Base-by-base conservation (phyloP, 2,888 invertebrate species). In the Pilophorus perplexus region DNA sequence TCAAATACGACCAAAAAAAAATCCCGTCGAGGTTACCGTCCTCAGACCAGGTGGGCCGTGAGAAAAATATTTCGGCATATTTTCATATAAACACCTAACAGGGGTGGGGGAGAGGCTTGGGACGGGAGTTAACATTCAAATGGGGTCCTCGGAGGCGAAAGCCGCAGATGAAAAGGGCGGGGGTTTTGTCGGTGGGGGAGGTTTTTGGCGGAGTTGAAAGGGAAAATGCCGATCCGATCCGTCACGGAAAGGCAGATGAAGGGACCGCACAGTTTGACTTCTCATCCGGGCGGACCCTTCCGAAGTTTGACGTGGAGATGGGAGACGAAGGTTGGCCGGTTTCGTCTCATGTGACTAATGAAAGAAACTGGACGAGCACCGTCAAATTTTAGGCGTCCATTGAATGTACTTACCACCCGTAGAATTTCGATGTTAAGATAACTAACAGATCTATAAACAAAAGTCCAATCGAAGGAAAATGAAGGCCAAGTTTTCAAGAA, bases 31-130 rank as follows among this genome's bases (percentile, higher is more conserved):
- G 48, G 48, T 20, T 10, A 25, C 3, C 6, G 20, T 8, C 28
- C 3, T 22, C 50, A 3, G 10, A 10, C 64, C 64, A 64, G 64
- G 64, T 64, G 64, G 27, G 50, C 42, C 64, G 52, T 64, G 64
- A 54, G 64, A 64, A 64, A 64, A 64, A 64, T 52, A 64, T 64
- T 64, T 64, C 64, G 64, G 64, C 64, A 64, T 64, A 64, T 64
- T 64, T 64, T 64, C 52, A 64, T 64, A 64, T 64, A 64, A 64
- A 64, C 64, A 64, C 27, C 12, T 12, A 22, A 3, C 4, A n/a
- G 18, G 28, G 28, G n/a, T n/a, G 20, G 46, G 23, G 38, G 27
- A 22, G 16, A 23, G 6, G 14, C 44, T 44, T 14, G 48, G 46
- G 14, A 20, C 44, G 27, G 28, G 5, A 8, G 22, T 16, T 22